Base-by-base conservation (phyloP, 2,113 vertebrate species). In the Gopherus evgoodei region DNA sequence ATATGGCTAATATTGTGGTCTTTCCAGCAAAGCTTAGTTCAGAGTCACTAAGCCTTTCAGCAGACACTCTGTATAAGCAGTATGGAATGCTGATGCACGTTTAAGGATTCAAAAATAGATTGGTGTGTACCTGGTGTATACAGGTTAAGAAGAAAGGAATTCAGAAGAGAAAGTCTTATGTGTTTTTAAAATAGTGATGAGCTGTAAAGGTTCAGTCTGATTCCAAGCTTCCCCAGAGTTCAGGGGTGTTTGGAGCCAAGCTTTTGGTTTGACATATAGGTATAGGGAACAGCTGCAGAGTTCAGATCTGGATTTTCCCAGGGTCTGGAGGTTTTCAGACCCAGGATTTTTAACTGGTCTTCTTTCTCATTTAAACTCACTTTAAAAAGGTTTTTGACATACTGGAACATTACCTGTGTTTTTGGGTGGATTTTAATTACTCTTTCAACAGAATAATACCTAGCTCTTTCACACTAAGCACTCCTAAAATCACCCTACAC, bases 61-160 rank as follows among this genome's bases (percentile, higher is more conserved):
- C 35, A 83, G 42, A 22, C 44, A 21, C 78, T 85, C 13, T 31
- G 29, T 84, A 69, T 38, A 84, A 95, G 35, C 11, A 90, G 47
- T 62, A 54, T 81, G 72, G 52, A 54, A 47, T 53, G 47, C 44
- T 75, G 42, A n/a, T 81, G 83, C 42, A 27, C 22, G 12, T 50
- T 25, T 81, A 84, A 88, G 16, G 53, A 59, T 91, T 95, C 90
- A 90, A 44, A 93, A 94, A 75, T 81, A 5, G 79, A 49, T 57
- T 83, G 24, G 82, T 94, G 11, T 79, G 47, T 83, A 83, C 53
- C 13, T 35, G 56, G 44, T 53, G 54, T 54, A 38, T 31, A 35
- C 81, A 93, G 93, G 53, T 62, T 81, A 62, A 11, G 50, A 57
- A 52, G 35, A 56, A 89, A 89, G 13, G 69, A 90, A 84, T 84